Percentiles rank a stretch among this genome's conserved stretches.
phyloP scores from a whole-genome alignment of 2,888 invertebrate species.

The Drosophila villosipedis region DNA sequence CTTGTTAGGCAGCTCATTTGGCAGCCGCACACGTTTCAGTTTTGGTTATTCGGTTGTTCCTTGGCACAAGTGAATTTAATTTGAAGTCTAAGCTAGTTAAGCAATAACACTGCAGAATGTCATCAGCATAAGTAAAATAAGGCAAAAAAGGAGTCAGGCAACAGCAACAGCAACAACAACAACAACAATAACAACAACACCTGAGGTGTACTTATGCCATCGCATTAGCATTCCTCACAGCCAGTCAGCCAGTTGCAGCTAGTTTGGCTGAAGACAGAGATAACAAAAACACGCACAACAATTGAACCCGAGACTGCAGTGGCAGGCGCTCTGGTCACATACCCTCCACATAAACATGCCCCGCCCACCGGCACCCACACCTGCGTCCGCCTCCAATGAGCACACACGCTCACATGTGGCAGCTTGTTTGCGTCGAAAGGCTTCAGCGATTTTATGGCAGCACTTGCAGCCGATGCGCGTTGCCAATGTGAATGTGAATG shows the following conservation, averaged over 20 bases:
- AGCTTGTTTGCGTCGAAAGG: constrained; percentile 71
- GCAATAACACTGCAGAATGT: constrained; percentile 69
- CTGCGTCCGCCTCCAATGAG: not conserved
- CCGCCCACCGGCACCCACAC: constrained; percentile 2
- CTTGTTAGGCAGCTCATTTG: constrained; percentile 67
- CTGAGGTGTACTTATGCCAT: constrained; percentile 75
- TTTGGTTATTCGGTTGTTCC: not conserved
- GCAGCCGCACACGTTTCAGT: constrained; percentile 67
- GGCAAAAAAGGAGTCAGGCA: constrained; percentile 16
- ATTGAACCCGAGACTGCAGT: constrained; percentile 53
- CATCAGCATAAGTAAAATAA: constrained; percentile 58
- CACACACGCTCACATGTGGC: constrained; percentile 36
- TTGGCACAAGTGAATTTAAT: constrained; percentile 53
- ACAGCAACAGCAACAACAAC: constrained; percentile 37
- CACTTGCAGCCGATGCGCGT: constrained; percentile 58
- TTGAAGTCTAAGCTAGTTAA: constrained; percentile 70
- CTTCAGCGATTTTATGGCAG: constrained; percentile 80
- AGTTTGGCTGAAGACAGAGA: constrained; percentile 35
- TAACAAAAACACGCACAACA: constrained; percentile 78
- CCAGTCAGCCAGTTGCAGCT: constrained; percentile 35
- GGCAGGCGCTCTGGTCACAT: constrained; percentile 17
- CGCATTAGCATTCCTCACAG: constrained; percentile 78
- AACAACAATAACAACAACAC: constrained; percentile 53
- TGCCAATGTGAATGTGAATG: constrained; percentile 23
- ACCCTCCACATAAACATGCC: constrained; percentile 2